Evolutionary conservation across 2,113 vertebrate genomes (phyloP).

Genomic region (Oryzias javanicus): DNA sequence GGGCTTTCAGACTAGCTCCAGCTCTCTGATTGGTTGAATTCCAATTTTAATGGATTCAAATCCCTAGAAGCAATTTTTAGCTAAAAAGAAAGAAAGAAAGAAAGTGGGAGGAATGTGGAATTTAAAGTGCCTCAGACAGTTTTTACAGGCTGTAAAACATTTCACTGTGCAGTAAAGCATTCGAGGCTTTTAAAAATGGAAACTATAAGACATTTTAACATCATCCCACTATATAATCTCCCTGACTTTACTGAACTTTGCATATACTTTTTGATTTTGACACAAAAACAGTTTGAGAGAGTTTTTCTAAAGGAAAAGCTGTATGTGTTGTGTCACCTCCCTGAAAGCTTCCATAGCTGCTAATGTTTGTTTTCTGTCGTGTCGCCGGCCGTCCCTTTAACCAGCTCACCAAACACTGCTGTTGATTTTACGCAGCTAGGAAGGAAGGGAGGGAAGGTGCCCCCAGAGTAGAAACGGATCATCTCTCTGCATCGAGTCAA

Average conservation of each 20-base stretch:
- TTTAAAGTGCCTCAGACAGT: neutral
- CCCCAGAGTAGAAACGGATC: conserved; percentile 32
- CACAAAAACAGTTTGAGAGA: too few species aligned
- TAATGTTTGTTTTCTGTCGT: conserved; percentile 44
- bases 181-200: conserved; percentile 5
- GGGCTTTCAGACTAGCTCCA: conserved; percentile 16
- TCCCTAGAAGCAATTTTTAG: conserved; percentile 35
- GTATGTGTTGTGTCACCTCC: conserved; percentile 23
- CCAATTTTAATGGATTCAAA: conserved; percentile 72
- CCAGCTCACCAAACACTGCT: neutral
- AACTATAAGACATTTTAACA: neutral
- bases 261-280: neutral
- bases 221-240: neutral
- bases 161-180: conserved; percentile 32
- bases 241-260: conserved; percentile 13
- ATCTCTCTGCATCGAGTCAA: neutral
- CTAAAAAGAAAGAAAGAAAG: neutral
- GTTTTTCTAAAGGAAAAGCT: neutral
- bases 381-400: conserved; percentile 31
- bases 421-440: conserved; percentile 10
- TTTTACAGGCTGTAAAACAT: conserved; percentile 40
- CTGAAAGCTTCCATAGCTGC: conserved; percentile 37
- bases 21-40: conserved; percentile 51
- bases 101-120: neutral
- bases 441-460: neutral